Base-by-base conservation (phyloP, 2,888 invertebrate species). In the Rotaria sp. region DNA sequence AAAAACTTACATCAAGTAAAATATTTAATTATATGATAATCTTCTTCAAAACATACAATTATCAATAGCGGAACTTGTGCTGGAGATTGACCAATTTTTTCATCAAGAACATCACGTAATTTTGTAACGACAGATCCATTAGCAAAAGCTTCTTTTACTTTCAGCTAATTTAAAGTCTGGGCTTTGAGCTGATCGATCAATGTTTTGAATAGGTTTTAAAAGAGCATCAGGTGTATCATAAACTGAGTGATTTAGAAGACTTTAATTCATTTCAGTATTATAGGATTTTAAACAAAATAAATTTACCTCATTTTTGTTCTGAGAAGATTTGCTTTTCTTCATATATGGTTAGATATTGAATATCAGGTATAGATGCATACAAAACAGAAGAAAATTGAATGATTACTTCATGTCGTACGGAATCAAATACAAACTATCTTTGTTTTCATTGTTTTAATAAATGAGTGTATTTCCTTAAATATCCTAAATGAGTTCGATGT, bases 381-480 rank as follows among this genome's bases (percentile, higher is more conserved):
- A 30, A 38, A 21, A 26, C 8, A 30, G 38, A 45, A 30, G 21
- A 85, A 35, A n/a, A n/a, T n/a, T n/a, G 11, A 13, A 41, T 35
- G 18, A 80, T 74, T 86, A 92, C 92, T 91, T 92, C 92, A 92
- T 98, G 97, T 92, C 97, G 96, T 89, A 96, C 96, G 0, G 96
- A 96, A 92, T 98, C 97, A 88, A 98, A 92, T 84, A 98, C 97
- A 92, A 98, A 98, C 96, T 96, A 98, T 87, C 98, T 93, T 91
- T 96, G 96, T 89, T 97, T 97, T 98, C 98, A 98, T 1, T 96
- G 96, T 90, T 97, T 98, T 88, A 97, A 93, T 88, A 98, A 92
- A n/a, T 96, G 96, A 26, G 97, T 97, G 35, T 96, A 93, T 92
- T 98, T 98, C 92, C 95, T 96, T 84, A 98, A 93, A 91, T 94